A percentile compares a stretch with the other conserved stretches of the same genome.
Conservation (phyloP, 2,113 vertebrate species). For the Monopterus albus region DNA sequence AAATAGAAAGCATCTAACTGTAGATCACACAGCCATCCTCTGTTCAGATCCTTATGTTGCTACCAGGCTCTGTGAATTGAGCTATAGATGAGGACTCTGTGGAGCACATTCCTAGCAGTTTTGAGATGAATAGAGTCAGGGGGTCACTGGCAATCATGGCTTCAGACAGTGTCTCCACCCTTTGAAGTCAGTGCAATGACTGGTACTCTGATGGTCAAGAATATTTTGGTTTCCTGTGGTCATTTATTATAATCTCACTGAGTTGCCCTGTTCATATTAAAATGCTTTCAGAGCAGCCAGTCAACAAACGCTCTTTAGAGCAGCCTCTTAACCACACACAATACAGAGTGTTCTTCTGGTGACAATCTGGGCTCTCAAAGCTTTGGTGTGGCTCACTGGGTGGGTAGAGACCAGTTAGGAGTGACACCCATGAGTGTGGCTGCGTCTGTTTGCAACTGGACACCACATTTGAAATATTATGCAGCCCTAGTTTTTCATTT, state of each 20-base stretch:
- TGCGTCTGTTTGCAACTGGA: constrained; percentile 53
- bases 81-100: not conserved
- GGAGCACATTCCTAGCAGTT: not conserved
- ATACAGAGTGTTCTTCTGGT: constrained; percentile 47
- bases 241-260: constrained; percentile 22
- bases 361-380: constrained; percentile 29
- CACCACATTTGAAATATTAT: constrained; percentile 31
- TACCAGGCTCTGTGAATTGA: not conserved
- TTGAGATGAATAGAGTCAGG: not conserved
- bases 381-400: constrained; percentile 54
- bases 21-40: not conserved
- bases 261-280: constrained; percentile 53
- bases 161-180: constrained; percentile 14
- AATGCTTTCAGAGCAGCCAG: constrained; percentile 32
- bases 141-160: not conserved
- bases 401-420: constrained; percentile 60
- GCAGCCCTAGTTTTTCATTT: constrained; percentile 36
- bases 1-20: too few species aligned
- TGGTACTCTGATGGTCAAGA: not conserved
- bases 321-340: constrained; percentile 27
- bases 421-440: constrained; percentile 45
- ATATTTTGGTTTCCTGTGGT: constrained; percentile 23
- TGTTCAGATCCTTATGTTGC: not conserved
- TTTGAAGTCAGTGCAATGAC: constrained; percentile 16
- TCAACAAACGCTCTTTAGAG: constrained; percentile 55